Conservation (phyloP, 2,113 vertebrate genomes). For the Otus sunia region DNA sequence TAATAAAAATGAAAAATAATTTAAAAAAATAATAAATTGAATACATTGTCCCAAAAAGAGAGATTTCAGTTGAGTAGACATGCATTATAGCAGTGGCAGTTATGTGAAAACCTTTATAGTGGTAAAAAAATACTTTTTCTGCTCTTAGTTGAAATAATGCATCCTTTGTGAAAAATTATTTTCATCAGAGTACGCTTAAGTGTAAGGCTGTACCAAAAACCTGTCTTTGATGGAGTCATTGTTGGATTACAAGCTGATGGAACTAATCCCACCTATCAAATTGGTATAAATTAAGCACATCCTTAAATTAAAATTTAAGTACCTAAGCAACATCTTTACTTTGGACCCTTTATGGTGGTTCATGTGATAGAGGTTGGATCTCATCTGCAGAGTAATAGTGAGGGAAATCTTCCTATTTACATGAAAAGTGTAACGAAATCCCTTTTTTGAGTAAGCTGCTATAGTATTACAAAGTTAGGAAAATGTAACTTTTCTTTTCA, state of each 20-base stretch:
- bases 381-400: background rate
- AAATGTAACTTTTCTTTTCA: background rate
- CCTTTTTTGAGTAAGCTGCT: background rate
- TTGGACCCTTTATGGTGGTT: background rate
- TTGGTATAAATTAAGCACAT: background rate
- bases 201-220: background rate
- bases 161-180: background rate
- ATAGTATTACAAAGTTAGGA: background rate
- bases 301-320: background rate
- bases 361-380: background rate
- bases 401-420: background rate
- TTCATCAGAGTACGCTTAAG: background rate
- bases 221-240: background rate
- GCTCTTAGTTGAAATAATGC: background rate
- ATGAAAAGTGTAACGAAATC: background rate
- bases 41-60: background rate
- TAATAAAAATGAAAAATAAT: background rate
- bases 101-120: background rate
- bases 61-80: background rate
- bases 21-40: background rate
- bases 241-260: background rate
- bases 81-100: background rate
- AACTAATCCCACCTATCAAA: background rate
- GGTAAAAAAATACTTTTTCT: background rate
- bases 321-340: background rate